Base-by-base conservation (phyloP, 2,113 vertebrate genomes). In the Platysteira castanea region DNA sequence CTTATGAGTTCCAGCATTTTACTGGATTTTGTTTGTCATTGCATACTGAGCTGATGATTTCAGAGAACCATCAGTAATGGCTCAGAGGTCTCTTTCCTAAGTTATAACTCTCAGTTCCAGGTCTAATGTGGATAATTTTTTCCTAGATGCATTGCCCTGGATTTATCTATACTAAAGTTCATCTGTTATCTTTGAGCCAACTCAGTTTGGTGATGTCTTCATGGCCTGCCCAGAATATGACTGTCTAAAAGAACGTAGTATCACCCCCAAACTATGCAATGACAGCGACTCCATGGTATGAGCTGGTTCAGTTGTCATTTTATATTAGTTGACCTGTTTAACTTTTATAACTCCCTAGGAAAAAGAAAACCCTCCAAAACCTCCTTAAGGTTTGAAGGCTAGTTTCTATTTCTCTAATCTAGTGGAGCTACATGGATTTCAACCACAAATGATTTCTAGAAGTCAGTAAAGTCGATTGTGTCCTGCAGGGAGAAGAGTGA, bases 11-110 rank as follows among this genome's bases (percentile, higher is more conserved):
- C 80, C 60, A 95, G 14, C 19, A 67, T 67, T 88, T 96, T 90
- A 65, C 1, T 92, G 39, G 60, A 44, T 47, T 87, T 65, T 76
- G 24, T 78, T 93, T 92, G 89, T 86, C 64, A 41, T 71, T 67
- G 59, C 85, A 93, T 90, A 67, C 88, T 80, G 80, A 81, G 39
- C 64, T 44, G 49, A 47, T 95, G 89, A 90, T 84, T 93, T 92
- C 94, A 95, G 86, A 81, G 71, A 67, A 39, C 50, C 64, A 90
- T 50, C 76, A 87, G 27, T 71, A 92, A 63, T 44, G 47, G 68
- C 60, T 95, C 64, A 65, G 70, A 54, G 47, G 76, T 83, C 60
- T 85, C 69, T 84, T 90, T 92, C 75, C 79, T 78, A 67, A 84
- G 64, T 59, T 78, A 37, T 23, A 88, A 89, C 22, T 63, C 76